Conservation (phyloP, 2,797 vertebrate genomes). For the Austrolebias charrua region DNA sequence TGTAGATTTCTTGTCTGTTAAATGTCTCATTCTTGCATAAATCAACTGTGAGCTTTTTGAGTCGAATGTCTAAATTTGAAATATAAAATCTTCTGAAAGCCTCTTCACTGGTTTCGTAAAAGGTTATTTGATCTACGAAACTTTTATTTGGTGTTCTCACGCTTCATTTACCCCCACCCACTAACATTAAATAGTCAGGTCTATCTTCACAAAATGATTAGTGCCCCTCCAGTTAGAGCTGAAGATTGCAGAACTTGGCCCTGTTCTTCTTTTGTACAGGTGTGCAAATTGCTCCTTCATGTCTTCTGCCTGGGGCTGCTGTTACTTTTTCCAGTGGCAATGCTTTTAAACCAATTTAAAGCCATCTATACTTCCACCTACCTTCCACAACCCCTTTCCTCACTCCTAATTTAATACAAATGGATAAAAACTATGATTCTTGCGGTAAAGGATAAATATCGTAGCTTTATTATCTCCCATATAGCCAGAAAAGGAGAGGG, state of each 20-base stretch:
- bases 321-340: slow-evolving; percentile 63
- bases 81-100: no score
- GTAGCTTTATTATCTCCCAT: slow-evolving; percentile 83
- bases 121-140: neutral
- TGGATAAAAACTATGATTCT: slow-evolving; percentile 81
- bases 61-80: no score
- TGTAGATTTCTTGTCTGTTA: neutral
- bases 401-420: slow-evolving; percentile 75
- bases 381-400: slow-evolving; percentile 39
- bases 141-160: neutral
- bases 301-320: slow-evolving; percentile 33
- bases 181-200: neutral
- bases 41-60: neutral
- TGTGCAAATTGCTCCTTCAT: slow-evolving; percentile 40
- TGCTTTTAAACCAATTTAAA: slow-evolving; percentile 71
- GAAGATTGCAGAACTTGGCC: slow-evolving; percentile 13
- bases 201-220: slow-evolving; percentile 8
- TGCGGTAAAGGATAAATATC: slow-evolving; percentile 76
- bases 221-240: slow-evolving; percentile 5
- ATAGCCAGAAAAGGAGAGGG: slow-evolving; percentile 56
- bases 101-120: neutral
- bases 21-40: no score
- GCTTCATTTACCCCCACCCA: neutral
- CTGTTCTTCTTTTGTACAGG: slow-evolving; percentile 33
- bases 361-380: slow-evolving; percentile 53